Conservation (phyloP, 2,797 vertebrate species). For the Coluber constrictor region DNA sequence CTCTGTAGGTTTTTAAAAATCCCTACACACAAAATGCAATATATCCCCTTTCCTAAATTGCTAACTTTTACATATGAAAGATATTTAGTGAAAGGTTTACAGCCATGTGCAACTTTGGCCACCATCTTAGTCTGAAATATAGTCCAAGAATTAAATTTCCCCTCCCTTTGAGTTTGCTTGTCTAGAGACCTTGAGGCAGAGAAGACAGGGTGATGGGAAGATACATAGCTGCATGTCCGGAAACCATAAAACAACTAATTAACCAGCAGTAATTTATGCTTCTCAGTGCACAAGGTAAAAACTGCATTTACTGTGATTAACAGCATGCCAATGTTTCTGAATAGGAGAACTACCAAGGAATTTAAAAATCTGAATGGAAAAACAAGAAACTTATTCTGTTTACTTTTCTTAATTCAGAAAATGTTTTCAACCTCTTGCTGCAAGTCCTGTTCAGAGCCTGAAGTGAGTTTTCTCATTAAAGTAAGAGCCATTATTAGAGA, state of each 20-base stretch:
- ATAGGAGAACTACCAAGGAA: not conserved
- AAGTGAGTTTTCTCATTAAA: not conserved
- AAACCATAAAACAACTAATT: conserved; percentile 18
- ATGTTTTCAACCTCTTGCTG: not conserved
- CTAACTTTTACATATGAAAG: not conserved
- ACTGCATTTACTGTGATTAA: not conserved
- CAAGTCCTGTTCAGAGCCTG: not conserved
- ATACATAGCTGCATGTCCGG: not conserved
- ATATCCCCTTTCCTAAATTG: not conserved
- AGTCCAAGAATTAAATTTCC: not conserved
- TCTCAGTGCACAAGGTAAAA: not conserved
- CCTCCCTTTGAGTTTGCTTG: not conserved
- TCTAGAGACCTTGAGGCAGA: not conserved
- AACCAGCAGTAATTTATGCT: not conserved
- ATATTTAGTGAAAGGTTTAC: not conserved
- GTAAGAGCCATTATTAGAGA: not conserved
- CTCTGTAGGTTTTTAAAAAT: not conserved
- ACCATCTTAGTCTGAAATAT: not conserved
- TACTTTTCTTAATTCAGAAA: not conserved
- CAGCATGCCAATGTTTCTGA: not conserved
- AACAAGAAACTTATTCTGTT: not conserved
- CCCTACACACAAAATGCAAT: not conserved
- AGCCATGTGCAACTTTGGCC: not conserved
- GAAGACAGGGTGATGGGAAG: not conserved
- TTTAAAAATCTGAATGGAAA: not conserved